Conservation (phyloP, 2,888 invertebrate species). For the Lasioglossum zephyrum region DNA sequence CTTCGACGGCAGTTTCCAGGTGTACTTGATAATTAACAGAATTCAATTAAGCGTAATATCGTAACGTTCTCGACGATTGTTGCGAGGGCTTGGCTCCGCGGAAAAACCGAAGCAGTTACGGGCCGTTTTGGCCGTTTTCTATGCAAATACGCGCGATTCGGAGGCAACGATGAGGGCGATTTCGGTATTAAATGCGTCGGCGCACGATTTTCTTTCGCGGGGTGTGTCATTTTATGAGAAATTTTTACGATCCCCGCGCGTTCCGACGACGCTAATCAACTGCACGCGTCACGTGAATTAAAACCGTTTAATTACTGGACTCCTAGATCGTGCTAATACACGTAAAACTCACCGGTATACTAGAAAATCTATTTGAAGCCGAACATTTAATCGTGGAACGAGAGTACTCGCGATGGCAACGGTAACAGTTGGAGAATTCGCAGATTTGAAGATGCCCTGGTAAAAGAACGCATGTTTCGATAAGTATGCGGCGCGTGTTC, state of each 20-base stretch:
- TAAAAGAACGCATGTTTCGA: neutral
- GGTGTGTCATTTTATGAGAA: conserved; percentile 13
- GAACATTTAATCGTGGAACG: neutral
- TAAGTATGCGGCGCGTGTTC: conserved; percentile 11
- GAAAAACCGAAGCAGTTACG: conserved; percentile 12
- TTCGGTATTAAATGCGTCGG: conserved; percentile 9
- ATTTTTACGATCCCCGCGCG: conserved; percentile 14
- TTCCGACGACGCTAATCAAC: neutral
- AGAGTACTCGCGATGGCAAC: neutral
- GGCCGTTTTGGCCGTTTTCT: conserved; percentile 6
- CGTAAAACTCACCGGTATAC: neutral
- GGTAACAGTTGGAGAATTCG: neutral
- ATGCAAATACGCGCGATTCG: conserved; percentile 27
- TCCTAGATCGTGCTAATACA: neutral
- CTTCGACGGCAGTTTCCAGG: neutral
- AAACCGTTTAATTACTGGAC: conserved; percentile 25
- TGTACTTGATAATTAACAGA: neutral
- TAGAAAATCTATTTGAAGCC: neutral
- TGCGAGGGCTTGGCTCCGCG: neutral
- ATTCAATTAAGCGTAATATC: conserved; percentile 20
- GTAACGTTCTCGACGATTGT: neutral
- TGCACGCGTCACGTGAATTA: conserved; percentile 21
- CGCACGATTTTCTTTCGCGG: conserved; percentile 17
- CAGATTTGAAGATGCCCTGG: neutral
- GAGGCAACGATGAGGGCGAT: conserved; percentile 11